Evolutionary conservation across 1,140 invertebrate species (phyloP), one percentile per base, ranked within the genome.

Genomic region (Heterodera carotae): DNA sequence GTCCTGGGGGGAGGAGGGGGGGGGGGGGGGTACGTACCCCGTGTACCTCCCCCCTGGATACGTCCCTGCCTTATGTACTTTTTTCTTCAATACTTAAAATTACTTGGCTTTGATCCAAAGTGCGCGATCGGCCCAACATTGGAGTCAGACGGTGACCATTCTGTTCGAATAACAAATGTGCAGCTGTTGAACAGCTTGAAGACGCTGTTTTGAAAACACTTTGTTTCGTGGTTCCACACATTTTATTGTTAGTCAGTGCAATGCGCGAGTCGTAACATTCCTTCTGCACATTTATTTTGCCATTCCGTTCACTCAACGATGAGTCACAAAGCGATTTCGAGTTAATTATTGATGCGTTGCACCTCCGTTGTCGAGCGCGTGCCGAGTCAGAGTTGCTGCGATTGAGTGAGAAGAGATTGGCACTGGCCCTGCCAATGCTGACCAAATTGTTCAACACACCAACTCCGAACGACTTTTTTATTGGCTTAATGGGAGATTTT

Each of bases 361-460:
- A 69, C 68, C 12, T 39, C 27, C 31, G 67, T 31, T 69, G 67
- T 12, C 27, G 36, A n/a, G 27, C 68, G 68, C 31, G 68, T 25
- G 36, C 25, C 29, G 29, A 43, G 12, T 39, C 68, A 7, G 68
- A 69, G 33, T 39, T 53, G 33, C 68, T 69, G n/a, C 68, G 29
- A 27, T 69, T 69, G 25, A 69, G 27, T 27, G 25, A 29, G 68
- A 69, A 69, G 48, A 69, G 36, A 53, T 10, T 69, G 36, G 68
- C 68, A 33, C 68, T 69, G 25, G 68, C 68, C 36, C 31, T 39
- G 27, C 68, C 48, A 10, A 69, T 69, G 27, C 31, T 69, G 10
- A 39, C 68, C 18, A 56, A 56, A 34, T 43, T 69, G n/a, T 25
- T 56, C 12, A 56, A 18, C 22, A 56, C 22, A 4, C 48, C 48